Conservation (phyloP, 2,797 vertebrate species). For the Falco naumanni region DNA sequence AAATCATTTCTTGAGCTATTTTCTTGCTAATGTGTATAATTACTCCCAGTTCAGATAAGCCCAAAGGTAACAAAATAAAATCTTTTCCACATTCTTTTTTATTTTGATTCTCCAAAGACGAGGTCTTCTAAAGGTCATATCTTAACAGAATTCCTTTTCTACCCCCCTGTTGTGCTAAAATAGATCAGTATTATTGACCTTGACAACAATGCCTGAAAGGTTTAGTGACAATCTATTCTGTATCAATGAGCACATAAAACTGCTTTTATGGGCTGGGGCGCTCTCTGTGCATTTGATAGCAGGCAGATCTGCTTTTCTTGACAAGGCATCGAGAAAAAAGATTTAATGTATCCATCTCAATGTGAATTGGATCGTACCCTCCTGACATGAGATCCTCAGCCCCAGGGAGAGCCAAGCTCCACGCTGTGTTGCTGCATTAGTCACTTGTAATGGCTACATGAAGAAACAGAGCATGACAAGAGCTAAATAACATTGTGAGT, state of each 20-base stretch:
- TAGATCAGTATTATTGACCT: slow-evolving; percentile 71
- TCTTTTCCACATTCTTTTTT: not conserved
- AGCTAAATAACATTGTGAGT: slow-evolving; percentile 55
- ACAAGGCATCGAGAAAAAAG: slow-evolving; percentile 71
- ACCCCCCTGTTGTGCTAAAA: slow-evolving; percentile 34
- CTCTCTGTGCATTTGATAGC: slow-evolving; percentile 37
- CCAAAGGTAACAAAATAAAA: not conserved
- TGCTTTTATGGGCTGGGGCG: slow-evolving; percentile 9
- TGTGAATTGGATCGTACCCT: slow-evolving; percentile 75
- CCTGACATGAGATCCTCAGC: slow-evolving; percentile 84
- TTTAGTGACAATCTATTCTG: slow-evolving; percentile 61
- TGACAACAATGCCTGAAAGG: slow-evolving; percentile 67
- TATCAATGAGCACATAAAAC: slow-evolving; percentile 62
- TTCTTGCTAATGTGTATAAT: not conserved
- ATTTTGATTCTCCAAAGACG: slow-evolving; percentile 4
- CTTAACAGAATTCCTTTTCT: slow-evolving; percentile 60
- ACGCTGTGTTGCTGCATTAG: slow-evolving; percentile 79
- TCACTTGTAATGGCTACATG: slow-evolving; percentile 57
- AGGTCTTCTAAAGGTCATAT: slow-evolving; percentile 75
- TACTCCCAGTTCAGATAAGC: not conserved
- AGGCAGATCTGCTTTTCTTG: slow-evolving; percentile 67
- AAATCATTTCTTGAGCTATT: not conserved
- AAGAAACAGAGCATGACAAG: slow-evolving; percentile 87
- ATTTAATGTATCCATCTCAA: slow-evolving; percentile 74
- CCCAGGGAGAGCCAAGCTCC: slow-evolving; percentile 72